Evolutionary conservation across 2,797 vertebrate genomes (phyloP).

Genomic region (Micrastur ruficollis): DNA sequence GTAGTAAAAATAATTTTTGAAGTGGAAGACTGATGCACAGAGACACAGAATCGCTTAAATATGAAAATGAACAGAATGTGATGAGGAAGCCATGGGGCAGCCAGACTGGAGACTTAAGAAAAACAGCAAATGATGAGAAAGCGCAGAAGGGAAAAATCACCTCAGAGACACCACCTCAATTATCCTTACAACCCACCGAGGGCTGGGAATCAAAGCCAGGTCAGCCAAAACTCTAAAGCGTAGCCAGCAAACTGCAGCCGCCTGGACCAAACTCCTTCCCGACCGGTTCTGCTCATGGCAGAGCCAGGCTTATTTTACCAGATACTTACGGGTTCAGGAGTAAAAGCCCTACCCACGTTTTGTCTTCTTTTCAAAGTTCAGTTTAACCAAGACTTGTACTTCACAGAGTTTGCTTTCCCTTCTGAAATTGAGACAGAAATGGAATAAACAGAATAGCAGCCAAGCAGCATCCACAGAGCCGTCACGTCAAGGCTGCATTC

Average conservation of each 20-base stretch:
- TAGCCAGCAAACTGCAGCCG: not conserved
- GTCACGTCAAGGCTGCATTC: rapidly evolving
- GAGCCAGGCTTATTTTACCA: not conserved
- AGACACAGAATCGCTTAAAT: not conserved
- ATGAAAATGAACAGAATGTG: not conserved
- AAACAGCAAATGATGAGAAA: not conserved
- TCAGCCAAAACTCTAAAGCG: rapidly evolving
- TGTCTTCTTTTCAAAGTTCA: not conserved
- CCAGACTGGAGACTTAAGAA: not conserved
- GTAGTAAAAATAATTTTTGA: too few species aligned
- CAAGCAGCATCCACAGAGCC: not conserved
- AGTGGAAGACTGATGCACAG: not conserved
- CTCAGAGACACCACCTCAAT: not conserved
- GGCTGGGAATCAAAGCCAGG: not conserved
- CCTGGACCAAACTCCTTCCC: not conserved
- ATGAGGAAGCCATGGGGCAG: not conserved
- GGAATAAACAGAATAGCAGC: not conserved
- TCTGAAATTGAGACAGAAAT: not conserved
- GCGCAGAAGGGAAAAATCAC: not conserved
- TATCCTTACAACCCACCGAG: not conserved
- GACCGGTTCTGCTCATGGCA: rapidly evolving
- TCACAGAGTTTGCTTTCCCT: not conserved
- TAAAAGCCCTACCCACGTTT: rapidly evolving
- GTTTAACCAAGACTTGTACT: not conserved
- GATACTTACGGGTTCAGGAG: not conserved